Percentiles rank a stretch among this genome's conserved stretches.
phyloP scores from a whole-genome alignment of 1,140 invertebrate genomes.

The Atta colombica region DNA sequence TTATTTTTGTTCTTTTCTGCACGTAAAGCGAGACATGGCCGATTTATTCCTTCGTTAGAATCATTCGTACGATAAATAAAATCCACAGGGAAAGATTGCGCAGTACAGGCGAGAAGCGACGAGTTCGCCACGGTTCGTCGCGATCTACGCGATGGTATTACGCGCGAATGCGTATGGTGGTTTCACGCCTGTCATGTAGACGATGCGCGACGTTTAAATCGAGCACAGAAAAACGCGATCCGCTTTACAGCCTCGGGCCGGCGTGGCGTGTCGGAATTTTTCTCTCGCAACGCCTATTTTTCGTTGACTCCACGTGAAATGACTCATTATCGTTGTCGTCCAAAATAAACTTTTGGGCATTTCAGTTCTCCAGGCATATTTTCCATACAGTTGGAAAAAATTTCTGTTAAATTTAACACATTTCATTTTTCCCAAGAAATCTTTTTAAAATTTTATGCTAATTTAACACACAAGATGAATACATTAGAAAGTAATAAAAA shows the following conservation, averaged over 20 bases:
- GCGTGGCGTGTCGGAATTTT: slow-evolving; percentile 49
- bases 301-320: slow-evolving; percentile 42
- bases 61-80: slow-evolving; percentile 70
- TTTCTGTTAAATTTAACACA: too few species aligned
- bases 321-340: slow-evolving; percentile 53
- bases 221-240: slow-evolving; percentile 67
- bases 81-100: slow-evolving; percentile 35
- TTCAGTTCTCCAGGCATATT: neutral
- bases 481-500: too few species aligned
- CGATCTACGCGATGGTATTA: slow-evolving; percentile 46
- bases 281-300: slow-evolving; percentile 39
- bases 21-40: slow-evolving; percentile 68
- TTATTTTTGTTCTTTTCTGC: slow-evolving; percentile 72
- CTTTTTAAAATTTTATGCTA: too few species aligned
- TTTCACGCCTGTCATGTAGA: slow-evolving; percentile 62
- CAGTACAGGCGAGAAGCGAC: neutral
- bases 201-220: slow-evolving; percentile 70
- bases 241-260: neutral
- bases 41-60: slow-evolving; percentile 78
- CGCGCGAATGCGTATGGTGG: slow-evolving; percentile 35
- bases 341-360: slow-evolving; percentile 26
- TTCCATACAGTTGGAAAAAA: neutral
- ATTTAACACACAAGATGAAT: too few species aligned
- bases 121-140: slow-evolving; percentile 48
- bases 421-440: too few species aligned